These are phyloP conservation scores for Micromussa lordhowensis DNA, from an alignment of 92 coral and sea anemone species.

Conservation along the genomic window DNA sequence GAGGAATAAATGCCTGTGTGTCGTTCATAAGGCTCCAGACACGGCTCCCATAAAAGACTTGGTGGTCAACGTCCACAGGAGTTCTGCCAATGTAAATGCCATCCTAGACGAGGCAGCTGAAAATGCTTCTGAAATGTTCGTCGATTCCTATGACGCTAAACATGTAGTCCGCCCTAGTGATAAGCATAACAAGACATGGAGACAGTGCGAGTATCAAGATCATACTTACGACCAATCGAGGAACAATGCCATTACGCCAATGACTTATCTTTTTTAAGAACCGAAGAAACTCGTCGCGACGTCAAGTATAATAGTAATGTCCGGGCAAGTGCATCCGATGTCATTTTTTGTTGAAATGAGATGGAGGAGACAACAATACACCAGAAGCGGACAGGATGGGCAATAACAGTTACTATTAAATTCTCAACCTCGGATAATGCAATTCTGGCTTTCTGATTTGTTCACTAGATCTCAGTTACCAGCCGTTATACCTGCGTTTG, in stretches of 20 bases:
- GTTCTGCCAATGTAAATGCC: conserved; percentile 53
- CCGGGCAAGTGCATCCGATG: too few species aligned
- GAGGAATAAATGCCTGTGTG: conserved; percentile 43
- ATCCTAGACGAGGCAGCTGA: conserved; percentile 59
- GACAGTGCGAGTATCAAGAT: conserved; percentile 32
- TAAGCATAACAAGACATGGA: conserved; percentile 48
- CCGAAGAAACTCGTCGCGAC: conserved; percentile 19
- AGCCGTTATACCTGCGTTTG: too few species aligned
- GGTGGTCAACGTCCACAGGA: conserved; percentile 63
- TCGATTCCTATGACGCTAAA: conserved; percentile 54
- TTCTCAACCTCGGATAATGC: too few species aligned
- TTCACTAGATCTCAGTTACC: too few species aligned
- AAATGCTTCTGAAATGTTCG: not conserved
- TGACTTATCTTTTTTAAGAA: conserved; percentile 30
- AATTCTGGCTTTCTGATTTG: too few species aligned
- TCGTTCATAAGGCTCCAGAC: conserved; percentile 60
- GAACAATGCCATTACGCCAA: conserved; percentile 51
- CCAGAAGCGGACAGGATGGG: too few species aligned
- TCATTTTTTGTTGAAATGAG: too few species aligned
- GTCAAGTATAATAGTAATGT: too few species aligned
- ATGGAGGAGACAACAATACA: too few species aligned
- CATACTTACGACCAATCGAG: conserved; percentile 58
- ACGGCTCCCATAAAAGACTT: conserved; percentile 50
- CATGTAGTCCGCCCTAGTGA: conserved; percentile 26
- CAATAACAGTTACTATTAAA: too few species aligned